These are phyloP conservation scores for Syrrhaptes paradoxus DNA, from an alignment of 2,113 vertebrate genomes.

Conservation along the genomic window DNA sequence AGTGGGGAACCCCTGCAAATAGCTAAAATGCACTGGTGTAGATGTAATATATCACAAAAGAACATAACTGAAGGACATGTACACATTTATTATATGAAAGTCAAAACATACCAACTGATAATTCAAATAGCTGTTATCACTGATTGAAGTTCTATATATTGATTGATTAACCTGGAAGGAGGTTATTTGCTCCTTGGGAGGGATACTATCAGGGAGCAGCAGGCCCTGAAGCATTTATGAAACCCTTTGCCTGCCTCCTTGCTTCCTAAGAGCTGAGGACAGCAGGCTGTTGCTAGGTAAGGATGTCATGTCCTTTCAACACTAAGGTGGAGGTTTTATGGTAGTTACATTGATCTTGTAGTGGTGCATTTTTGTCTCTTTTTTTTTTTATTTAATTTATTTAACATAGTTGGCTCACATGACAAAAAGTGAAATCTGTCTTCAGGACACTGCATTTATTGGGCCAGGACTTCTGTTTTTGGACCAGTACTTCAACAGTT, in stretches of 20 bases:
- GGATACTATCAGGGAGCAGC: background rate
- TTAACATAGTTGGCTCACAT: constrained; percentile 89
- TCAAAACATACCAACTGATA: background rate
- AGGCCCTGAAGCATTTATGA: background rate
- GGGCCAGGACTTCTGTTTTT: constrained; percentile 95
- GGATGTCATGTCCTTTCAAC: background rate
- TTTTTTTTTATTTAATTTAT: background rate
- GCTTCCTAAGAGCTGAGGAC: background rate
- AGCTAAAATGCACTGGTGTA: background rate
- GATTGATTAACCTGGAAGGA: background rate
- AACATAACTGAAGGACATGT: background rate
- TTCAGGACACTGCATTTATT: constrained; percentile 92
- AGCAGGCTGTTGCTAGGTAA: background rate
- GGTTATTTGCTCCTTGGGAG: background rate
- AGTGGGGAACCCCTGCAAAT: background rate
- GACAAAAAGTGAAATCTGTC: constrained; percentile 94
- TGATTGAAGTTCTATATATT: background rate
- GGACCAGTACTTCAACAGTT: constrained; percentile 97
- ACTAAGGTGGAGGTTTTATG: background rate
- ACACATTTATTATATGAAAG: background rate
- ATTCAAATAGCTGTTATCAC: background rate
- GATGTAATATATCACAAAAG: background rate
- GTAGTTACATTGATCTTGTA: background rate
- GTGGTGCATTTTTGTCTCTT: background rate
- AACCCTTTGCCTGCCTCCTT: background rate